Percentiles rank a stretch among this genome's conserved stretches.
These are phyloP conservation scores for Augochlora pura DNA, from an alignment of 1,140 invertebrate genomes.

Conservation along the genomic window DNA sequence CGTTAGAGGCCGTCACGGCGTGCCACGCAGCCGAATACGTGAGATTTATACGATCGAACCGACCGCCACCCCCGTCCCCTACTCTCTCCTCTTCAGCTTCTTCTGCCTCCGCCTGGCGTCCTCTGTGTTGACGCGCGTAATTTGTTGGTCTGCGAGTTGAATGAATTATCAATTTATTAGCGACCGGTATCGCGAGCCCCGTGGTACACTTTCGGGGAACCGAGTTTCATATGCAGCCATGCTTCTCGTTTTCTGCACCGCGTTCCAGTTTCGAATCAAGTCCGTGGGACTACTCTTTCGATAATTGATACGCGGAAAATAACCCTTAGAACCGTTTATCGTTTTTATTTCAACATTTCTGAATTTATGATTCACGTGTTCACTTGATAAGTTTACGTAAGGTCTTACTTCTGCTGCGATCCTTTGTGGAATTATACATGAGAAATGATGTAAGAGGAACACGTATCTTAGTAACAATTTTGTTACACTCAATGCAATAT, in stretches of 20 bases:
- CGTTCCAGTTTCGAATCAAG: background rate
- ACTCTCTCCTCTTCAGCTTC: constrained; percentile 1
- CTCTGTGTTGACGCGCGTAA: constrained; percentile 73
- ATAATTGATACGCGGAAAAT: too few relatives aligned
- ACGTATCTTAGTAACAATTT: too few relatives aligned
- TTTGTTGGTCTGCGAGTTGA: constrained; percentile 70
- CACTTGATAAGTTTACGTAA: too few relatives aligned
- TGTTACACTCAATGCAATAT: too few relatives aligned
- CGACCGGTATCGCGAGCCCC: constrained; percentile 4
- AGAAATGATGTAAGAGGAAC: too few relatives aligned
- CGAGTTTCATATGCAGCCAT: background rate
- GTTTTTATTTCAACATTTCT: too few relatives aligned
- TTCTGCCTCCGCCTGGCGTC: constrained; percentile 1
- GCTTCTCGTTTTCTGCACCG: background rate
- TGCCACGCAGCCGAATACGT: constrained; percentile 77
- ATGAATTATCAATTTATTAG: constrained; percentile 76
- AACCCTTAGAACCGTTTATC: too few relatives aligned
- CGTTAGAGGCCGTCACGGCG: constrained; percentile 78
- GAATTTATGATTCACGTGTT: too few relatives aligned
- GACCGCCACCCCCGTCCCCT: constrained; percentile 44
- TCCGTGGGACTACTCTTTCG: too few relatives aligned
- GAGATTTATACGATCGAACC: constrained; percentile 77
- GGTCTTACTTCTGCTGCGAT: too few relatives aligned
- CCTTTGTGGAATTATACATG: too few relatives aligned
- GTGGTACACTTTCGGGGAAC: constrained; percentile 30